Conservation (phyloP, 2,797 vertebrate genomes). For the Cyprinella venusta region DNA sequence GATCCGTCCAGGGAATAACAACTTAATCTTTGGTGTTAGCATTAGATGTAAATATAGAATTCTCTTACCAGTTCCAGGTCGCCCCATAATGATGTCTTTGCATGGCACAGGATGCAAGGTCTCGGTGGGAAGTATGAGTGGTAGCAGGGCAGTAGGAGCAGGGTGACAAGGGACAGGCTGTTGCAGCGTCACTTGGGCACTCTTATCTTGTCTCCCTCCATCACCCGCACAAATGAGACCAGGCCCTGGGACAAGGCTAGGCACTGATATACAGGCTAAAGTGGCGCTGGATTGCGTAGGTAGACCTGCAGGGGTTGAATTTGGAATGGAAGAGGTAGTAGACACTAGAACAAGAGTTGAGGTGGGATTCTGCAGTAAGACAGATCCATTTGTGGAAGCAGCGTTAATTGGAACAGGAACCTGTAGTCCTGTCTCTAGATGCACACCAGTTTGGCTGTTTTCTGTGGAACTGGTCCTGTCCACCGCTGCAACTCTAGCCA, state of each 20-base stretch:
- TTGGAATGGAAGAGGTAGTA: conserved; percentile 73
- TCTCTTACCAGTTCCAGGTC: conserved; percentile 91
- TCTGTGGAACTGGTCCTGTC: conserved; percentile 65
- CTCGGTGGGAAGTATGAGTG: conserved; percentile 88
- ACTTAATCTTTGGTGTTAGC: not conserved
- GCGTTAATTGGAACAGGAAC: conserved; percentile 85
- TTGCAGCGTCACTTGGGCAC: conserved; percentile 79
- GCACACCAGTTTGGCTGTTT: conserved; percentile 64
- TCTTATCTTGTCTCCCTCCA: conserved; percentile 69
- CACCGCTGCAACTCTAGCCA: conserved; percentile 67
- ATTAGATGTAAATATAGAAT: conserved; percentile 19
- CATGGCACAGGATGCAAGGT: conserved; percentile 87
- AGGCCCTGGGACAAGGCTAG: conserved; percentile 69
- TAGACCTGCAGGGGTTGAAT: conserved; percentile 61
- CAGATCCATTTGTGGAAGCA: conserved; percentile 74
- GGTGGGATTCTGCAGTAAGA: conserved; percentile 76
- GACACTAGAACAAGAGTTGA: conserved; percentile 81
- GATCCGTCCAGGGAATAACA: not conserved
- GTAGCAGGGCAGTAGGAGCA: conserved; percentile 89
- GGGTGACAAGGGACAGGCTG: conserved; percentile 93
- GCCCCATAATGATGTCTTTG: conserved; percentile 94
- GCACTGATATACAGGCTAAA: conserved; percentile 75
- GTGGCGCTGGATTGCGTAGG: conserved; percentile 68
- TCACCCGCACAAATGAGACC: conserved; percentile 63
- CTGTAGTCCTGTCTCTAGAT: conserved; percentile 75